A percentile compares a stretch with the other conserved stretches of the same genome.
phyloP scores from a whole-genome alignment of 1,140 invertebrate genomes.

The Neodiprion lecontei region DNA sequence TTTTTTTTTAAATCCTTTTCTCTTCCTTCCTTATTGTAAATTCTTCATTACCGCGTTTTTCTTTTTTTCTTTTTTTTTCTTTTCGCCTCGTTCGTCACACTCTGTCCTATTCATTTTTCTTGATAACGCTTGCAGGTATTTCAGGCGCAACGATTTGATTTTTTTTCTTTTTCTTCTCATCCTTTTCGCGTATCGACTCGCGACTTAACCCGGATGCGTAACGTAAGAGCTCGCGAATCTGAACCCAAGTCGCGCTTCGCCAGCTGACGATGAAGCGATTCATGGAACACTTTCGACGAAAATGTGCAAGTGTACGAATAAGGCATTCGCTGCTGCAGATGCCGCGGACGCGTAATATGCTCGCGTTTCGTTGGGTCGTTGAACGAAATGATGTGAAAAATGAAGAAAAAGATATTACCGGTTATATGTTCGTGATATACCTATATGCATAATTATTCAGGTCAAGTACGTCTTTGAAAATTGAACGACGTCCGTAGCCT shows the following conservation, averaged over 20 bases:
- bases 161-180: not conserved
- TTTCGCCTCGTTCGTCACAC: not conserved
- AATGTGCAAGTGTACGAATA: constrained; percentile 6
- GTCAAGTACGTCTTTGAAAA: no score
- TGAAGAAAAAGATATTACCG: no score
- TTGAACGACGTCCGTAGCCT: no score
- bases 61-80: not conserved
- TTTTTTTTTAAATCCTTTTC: not conserved
- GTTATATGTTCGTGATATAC: no score
- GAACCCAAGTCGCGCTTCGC: constrained; percentile 17
- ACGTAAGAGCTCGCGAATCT: not conserved
- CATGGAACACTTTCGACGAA: constrained; percentile 8
- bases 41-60: not conserved
- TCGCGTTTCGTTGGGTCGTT: no score
- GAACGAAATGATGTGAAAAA: no score
- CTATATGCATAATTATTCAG: no score
- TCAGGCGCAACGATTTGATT: constrained; percentile 1
- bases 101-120: constrained; percentile 11
- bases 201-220: no score
- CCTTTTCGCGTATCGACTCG: not conserved
- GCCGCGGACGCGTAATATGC: no score
- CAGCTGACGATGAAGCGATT: constrained; percentile 12
- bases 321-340: not conserved
- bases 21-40: not conserved
- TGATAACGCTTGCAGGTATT: constrained; percentile 13